Conservation (phyloP, 2,113 vertebrate species). For the Triplophysa siluroides region DNA sequence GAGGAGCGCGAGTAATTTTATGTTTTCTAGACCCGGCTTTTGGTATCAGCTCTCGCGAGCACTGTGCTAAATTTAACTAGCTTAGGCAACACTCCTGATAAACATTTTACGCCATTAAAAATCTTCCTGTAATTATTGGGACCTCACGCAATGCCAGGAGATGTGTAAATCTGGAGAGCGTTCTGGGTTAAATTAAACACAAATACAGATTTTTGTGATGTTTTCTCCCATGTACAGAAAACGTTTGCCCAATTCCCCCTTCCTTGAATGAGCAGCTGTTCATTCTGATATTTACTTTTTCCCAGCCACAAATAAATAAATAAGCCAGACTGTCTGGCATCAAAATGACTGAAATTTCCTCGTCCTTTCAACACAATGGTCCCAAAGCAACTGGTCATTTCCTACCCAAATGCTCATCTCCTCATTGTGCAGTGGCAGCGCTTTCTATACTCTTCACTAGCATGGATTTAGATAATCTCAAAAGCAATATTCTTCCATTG, state of each 20-base stretch:
- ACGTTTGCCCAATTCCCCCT: background rate
- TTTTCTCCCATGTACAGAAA: background rate
- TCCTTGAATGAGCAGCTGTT: background rate
- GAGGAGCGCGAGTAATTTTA: background rate
- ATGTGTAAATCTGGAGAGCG: conserved; percentile 3
- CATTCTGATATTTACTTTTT: conserved; percentile 16
- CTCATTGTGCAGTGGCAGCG: background rate
- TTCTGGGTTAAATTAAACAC: conserved; percentile 14
- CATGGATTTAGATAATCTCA: conserved; percentile 34
- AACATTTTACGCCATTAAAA: conserved; percentile 5
- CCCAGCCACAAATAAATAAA: background rate
- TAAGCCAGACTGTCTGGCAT: background rate
- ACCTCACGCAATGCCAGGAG: conserved; percentile 15
- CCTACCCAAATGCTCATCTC: background rate
- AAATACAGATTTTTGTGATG: background rate
- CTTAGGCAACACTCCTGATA: conserved; percentile 3
- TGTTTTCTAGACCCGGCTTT: conserved; percentile 5
- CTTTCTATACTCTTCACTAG: conserved; percentile 19
- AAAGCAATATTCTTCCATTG: conserved; percentile 22
- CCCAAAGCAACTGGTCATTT: conserved; percentile 7
- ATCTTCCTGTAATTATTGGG: background rate
- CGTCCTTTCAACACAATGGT: conserved; percentile 11
- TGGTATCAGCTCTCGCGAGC: background rate
- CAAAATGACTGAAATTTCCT: background rate
- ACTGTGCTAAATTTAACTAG: background rate